Evolutionary conservation across 2,888 invertebrate genomes (phyloP), one percentile per base, ranked within the genome.

Genomic region (Macaria notata): DNA sequence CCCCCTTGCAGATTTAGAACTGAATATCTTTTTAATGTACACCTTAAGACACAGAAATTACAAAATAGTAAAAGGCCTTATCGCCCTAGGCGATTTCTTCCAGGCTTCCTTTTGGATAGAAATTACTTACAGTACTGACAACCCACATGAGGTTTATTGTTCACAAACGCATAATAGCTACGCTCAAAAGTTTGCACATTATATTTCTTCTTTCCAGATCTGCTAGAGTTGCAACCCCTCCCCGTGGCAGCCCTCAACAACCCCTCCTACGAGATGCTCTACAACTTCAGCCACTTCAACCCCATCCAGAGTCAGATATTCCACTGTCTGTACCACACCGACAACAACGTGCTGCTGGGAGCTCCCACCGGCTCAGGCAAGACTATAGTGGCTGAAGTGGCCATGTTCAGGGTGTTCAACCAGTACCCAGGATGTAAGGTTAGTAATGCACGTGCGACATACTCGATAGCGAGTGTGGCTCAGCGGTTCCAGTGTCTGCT

Each of bases 281-380:
- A 98, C 90, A 93, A 92, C 61, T 99, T 99, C 84, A 94, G 95
- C 0, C 98, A 98, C 82, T 99, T 99, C 91, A 99, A 99, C 89
- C 98, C 99, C 0, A 98, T 99, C 66, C 99, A 99, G 88, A 98
- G 98, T 0, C 99, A 99, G 91, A 96, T 99, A 63, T 99, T 99
- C 84, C 98, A 99, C 84, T 96, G 97, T 47, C 90, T 99, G 4
- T 99, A 98, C 84, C 96, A 99, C 78, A 98, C 98, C 0, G 98
- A 99, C 74, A 94, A 95, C 69, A 99, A 99, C 79, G 96, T 98
- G 5, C 88, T 99, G 31, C 90, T 99, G 4, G 98, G 98, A 0
- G 99, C 99, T 0, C 98, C 98, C 0, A 99, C 98, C 0, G 98
- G 98, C 0, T 98, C 98, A 0, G 99, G 99, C 41, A 99, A 99